Conservation (phyloP, 2,888 invertebrate genomes). For the Ecdyonurus torrentis region DNA sequence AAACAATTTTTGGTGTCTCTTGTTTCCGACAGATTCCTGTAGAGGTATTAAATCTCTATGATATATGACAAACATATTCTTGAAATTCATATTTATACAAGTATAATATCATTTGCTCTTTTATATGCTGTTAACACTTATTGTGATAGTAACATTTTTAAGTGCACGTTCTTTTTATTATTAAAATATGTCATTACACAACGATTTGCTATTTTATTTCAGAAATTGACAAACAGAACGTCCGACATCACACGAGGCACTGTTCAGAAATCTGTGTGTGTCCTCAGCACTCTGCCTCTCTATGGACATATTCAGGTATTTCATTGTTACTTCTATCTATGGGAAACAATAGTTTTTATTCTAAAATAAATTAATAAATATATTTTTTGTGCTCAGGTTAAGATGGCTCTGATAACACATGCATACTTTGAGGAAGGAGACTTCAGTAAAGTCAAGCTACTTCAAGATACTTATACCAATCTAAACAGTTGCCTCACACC, state of each 20-base stretch:
- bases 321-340: too few species aligned
- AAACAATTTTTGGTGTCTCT: slow-evolving; percentile 88
- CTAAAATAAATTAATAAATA: too few species aligned
- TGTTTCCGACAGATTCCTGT: slow-evolving; percentile 96
- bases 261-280: slow-evolving; percentile 96
- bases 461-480: slow-evolving; percentile 85
- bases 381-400: slow-evolving; percentile 32
- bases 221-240: slow-evolving; percentile 82
- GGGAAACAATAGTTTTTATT: too few species aligned
- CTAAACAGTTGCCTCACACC: slow-evolving; percentile 65
- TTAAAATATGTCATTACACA: neutral
- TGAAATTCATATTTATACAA: neutral
- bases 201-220: slow-evolving; percentile 18
- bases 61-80: neutral
- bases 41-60: slow-evolving; percentile 40
- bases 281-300: slow-evolving; percentile 74
- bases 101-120: neutral
- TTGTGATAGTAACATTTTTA: neutral
- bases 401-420: slow-evolving; percentile 88
- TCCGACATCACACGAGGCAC: slow-evolving; percentile 94
- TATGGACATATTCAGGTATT: slow-evolving; percentile 82
- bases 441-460: slow-evolving; percentile 69
- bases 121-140: neutral
- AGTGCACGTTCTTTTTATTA: neutral
- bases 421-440: slow-evolving; percentile 95